A percentile compares a stretch with the other conserved stretches of the same genome.
These are phyloP conservation scores for Drosophila formosana DNA, from an alignment of 2,888 invertebrate genomes.

Conservation along the genomic window DNA sequence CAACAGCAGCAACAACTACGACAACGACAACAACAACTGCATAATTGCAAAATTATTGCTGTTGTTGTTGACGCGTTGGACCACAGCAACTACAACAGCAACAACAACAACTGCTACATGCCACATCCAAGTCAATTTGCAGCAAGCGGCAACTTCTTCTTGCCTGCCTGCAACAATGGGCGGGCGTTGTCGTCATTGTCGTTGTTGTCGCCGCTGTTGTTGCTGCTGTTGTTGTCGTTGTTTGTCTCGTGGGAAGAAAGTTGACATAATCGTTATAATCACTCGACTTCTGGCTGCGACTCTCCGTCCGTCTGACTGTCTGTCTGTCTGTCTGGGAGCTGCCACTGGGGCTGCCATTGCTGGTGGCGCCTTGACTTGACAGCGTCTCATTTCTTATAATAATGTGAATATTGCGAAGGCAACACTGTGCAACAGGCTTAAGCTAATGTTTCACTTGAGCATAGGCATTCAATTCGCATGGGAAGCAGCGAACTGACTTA, in stretches of 20 bases:
- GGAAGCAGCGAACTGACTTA: not conserved
- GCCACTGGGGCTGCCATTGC: conserved; percentile 14
- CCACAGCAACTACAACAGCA: conserved; percentile 26
- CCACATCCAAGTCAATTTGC: conserved; percentile 53
- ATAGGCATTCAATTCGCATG: conserved; percentile 1
- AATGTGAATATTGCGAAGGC: conserved; percentile 65
- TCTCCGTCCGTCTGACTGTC: conserved; percentile 3
- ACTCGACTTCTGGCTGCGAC: conserved; percentile 58
- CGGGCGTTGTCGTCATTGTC: conserved; percentile 6
- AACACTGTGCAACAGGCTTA: conserved; percentile 27
- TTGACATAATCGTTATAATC: conserved; percentile 79
- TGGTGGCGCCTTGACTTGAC: conserved; percentile 69
- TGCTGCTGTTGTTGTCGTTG: not conserved
- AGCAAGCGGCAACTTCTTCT: conserved; percentile 36
- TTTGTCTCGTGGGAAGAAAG: conserved; percentile 75
- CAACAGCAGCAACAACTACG: conserved; percentile 30
- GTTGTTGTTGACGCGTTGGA: conserved; percentile 60
- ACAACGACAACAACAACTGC: conserved; percentile 35
- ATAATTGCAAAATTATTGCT: conserved; percentile 71
- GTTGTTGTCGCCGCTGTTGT: not conserved
- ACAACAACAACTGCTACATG: conserved; percentile 37
- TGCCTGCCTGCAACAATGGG: conserved; percentile 23
- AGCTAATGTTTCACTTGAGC: not conserved
- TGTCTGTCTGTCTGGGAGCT: conserved; percentile 1
- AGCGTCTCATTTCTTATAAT: conserved; percentile 61